phyloP scores from a whole-genome alignment of 1,140 invertebrate species.

The Hypothenemus hampei region DNA sequence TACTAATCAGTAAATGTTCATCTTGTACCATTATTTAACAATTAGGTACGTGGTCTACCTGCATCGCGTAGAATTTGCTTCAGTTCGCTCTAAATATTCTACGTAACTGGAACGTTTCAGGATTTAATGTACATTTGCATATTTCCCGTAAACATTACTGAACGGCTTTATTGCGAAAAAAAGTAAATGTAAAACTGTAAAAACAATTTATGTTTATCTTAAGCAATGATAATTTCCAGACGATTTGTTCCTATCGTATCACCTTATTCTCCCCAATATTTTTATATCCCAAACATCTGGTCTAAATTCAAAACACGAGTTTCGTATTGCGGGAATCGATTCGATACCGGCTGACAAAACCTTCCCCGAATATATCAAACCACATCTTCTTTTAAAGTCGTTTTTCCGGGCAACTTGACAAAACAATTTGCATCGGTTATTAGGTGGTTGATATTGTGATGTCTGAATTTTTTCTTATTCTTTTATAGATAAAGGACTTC shows the following conservation, averaged over 20 bases:
- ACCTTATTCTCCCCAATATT: conserved; percentile 14
- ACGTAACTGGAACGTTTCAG: too few relatives aligned
- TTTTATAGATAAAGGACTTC: background rate
- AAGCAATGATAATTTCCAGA: conserved; percentile 13
- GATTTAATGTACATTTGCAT: too few relatives aligned
- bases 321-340: conserved; percentile 15
- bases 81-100: background rate
- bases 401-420: conserved; percentile 21
- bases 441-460: conserved; percentile 18
- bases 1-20: conserved; percentile 11
- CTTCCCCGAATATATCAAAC: conserved; percentile 18
- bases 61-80: conserved; percentile 3
- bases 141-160: too few relatives aligned
- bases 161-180: background rate
- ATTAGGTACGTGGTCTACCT: conserved; percentile 12
- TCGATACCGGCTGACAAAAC: conserved; percentile 18
- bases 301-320: conserved; percentile 21
- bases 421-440: conserved; percentile 21
- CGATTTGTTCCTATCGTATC: background rate
- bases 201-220: conserved; percentile 3
- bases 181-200: background rate
- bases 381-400: conserved; percentile 21
- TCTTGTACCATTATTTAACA: conserved; percentile 7
- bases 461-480: background rate
- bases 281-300: conserved; percentile 12